phyloP scores from a whole-genome alignment of 2,888 invertebrate species.

The Drosophila borealis region DNA sequence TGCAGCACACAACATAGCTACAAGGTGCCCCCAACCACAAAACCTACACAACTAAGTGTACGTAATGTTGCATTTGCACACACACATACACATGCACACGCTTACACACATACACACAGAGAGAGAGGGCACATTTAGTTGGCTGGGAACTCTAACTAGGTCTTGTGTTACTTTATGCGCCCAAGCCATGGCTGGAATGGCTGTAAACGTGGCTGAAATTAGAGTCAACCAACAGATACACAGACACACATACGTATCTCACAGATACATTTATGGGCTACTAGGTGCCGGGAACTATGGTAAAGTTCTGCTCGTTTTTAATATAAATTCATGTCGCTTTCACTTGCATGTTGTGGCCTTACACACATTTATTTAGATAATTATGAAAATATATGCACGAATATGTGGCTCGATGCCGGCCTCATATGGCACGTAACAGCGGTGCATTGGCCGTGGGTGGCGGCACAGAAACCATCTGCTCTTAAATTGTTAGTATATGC shows the following conservation, averaged over 20 bases:
- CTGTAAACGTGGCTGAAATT: conserved; percentile 56
- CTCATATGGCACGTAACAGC: conserved; percentile 48
- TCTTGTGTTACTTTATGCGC: conserved; percentile 65
- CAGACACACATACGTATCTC: conserved; percentile 32
- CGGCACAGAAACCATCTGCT: conserved; percentile 20
- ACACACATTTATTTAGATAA: conserved; percentile 74
- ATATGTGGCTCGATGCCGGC: conserved; percentile 33
- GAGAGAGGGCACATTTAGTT: conserved; percentile 26
- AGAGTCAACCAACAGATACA: conserved; percentile 52
- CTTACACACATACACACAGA: conserved; percentile 15
- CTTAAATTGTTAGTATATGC: conserved; percentile 32
- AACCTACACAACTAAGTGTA: conserved; percentile 61
- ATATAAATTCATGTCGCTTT: conserved; percentile 77
- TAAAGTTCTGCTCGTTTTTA: conserved; percentile 68
- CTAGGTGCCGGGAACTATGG: conserved; percentile 53
- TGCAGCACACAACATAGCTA: conserved; percentile 56
- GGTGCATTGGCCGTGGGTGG: conserved; percentile 14
- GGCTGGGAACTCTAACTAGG: conserved; percentile 59
- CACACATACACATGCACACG: conserved; percentile 26
- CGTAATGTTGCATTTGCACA: conserved; percentile 68
- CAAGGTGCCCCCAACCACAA: conserved; percentile 28
- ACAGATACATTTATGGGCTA: conserved; percentile 57
- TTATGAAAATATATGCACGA: conserved; percentile 69
- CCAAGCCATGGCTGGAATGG: conserved; percentile 44
- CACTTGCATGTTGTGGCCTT: conserved; percentile 56